Evolutionary conservation across 2,113 vertebrate genomes (phyloP).

Genomic region (Ctenomys sociabilis): DNA sequence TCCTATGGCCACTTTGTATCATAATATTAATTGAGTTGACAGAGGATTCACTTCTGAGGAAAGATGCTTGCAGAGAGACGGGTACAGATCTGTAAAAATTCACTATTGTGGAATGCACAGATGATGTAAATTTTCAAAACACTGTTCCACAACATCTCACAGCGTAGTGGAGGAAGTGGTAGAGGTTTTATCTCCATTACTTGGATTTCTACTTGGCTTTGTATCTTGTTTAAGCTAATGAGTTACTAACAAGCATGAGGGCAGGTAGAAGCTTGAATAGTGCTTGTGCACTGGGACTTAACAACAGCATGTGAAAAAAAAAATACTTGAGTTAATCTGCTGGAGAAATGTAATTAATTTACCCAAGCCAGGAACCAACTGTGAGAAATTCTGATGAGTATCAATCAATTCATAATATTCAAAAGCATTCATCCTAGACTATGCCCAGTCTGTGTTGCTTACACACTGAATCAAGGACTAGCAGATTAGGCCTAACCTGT

Average conservation of each 20-base stretch:
- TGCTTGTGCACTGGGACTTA: neutral
- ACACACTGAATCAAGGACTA: neutral
- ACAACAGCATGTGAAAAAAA: neutral
- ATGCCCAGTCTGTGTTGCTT: neutral
- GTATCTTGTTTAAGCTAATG: neutral
- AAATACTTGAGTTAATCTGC: neutral
- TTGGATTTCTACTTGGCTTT: neutral
- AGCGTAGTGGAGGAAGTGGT: neutral
- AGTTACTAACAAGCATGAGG: neutral
- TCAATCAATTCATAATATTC: neutral
- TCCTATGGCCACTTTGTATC: neutral
- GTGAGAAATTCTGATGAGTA: neutral
- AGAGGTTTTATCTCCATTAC: neutral
- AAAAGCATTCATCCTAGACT: neutral
- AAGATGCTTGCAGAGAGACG: neutral
- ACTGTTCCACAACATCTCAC: neutral
- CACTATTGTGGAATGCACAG: neutral
- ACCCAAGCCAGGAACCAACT: neutral
- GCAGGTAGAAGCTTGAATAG: neutral
- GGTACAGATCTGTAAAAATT: neutral
- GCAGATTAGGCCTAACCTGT: neutral
- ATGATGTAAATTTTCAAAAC: neutral
- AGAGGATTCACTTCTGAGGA: neutral
- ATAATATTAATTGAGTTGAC: neutral
- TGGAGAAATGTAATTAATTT: neutral